Evolutionary conservation across 1,140 invertebrate genomes (phyloP).

Genomic region (silkworm (Bombyx mori)): ASM3026992v2 NC_085130.1:10940501-10941000

Average conservation of each 20-base stretch:
- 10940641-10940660: slow-evolving; percentile 27
- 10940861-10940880: slow-evolving; percentile 59
- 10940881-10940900: slow-evolving; percentile 36
- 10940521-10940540: too few species aligned
- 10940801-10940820: background rate
- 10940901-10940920: slow-evolving; percentile 25
- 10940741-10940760: background rate
- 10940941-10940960: slow-evolving; percentile 76
- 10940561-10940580: too few species aligned
- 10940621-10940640: slow-evolving; percentile 7
- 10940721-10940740: slow-evolving; percentile 39
- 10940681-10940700: slow-evolving; percentile 27
- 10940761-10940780: too few species aligned
- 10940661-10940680: slow-evolving; percentile 27
- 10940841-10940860: slow-evolving; percentile 40
- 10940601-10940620: background rate
- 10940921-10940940: slow-evolving; percentile 69
- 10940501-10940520: too few species aligned
- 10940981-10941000: slow-evolving; percentile 36
- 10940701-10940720: slow-evolving; percentile 50
- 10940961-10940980: slow-evolving; percentile 80
- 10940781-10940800: too few species aligned
- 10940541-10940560: too few species aligned
- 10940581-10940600: too few species aligned
- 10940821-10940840: slow-evolving; percentile 38